Evolutionary conservation across 2,113 vertebrate genomes (phyloP).

Genomic region (Mustela nigripes): DNA sequence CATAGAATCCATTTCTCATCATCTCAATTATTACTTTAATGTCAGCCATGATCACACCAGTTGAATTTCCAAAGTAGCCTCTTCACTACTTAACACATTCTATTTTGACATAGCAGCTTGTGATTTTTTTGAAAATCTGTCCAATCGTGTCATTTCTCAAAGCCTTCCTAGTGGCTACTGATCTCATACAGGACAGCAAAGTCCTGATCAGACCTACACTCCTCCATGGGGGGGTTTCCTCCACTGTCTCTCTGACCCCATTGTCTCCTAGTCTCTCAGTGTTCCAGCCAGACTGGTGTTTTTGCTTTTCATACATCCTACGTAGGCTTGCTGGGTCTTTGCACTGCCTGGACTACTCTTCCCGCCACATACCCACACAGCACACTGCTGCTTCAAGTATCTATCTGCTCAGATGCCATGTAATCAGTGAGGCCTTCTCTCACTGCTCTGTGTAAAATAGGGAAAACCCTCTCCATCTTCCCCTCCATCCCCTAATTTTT

Average conservation of each 20-base stretch:
- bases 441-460: neutral
- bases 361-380: neutral
- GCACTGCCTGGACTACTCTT: neutral
- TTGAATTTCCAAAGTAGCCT: neutral
- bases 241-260: neutral
- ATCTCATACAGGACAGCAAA: neutral
- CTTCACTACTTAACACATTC: neutral
- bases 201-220: neutral
- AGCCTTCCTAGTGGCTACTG: neutral
- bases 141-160: neutral
- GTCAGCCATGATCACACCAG: neutral
- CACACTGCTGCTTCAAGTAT: neutral
- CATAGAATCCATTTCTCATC: neutral
- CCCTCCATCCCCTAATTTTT: neutral
- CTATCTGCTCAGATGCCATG: neutral
- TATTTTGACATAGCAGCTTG: conserved; percentile 1
- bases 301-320: neutral
- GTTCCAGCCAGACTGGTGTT: neutral
- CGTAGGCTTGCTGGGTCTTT: neutral
- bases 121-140: conserved; percentile 16
- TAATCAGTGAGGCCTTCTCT: neutral
- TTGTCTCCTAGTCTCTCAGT: neutral
- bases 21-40: neutral
- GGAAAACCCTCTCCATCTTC: neutral
- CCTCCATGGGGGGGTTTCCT: neutral